Evolutionary conservation across 1,140 invertebrate genomes (phyloP).

Genomic region (Coelopa frigida): DNA sequence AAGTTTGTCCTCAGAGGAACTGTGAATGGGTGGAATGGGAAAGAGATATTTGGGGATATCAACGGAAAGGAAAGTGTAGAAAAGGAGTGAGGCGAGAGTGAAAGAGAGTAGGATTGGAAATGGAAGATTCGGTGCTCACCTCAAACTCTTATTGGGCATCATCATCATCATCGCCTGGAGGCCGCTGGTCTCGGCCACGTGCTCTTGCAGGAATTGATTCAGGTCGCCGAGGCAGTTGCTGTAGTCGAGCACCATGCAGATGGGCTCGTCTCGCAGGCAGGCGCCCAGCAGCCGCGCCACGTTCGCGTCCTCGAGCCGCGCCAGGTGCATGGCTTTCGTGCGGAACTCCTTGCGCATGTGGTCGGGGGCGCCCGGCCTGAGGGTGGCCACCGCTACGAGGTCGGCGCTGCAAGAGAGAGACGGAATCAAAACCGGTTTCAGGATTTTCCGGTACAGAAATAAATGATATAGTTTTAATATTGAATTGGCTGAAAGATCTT

Average conservation of each 20-base stretch:
- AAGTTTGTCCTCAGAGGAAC: too few relatives aligned
- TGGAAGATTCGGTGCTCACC: too few relatives aligned
- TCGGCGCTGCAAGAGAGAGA: conserved; percentile 44
- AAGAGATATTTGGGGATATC: too few relatives aligned
- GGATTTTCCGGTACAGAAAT: too few relatives aligned
- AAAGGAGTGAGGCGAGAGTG: neutral
- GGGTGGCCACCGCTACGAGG: conserved; percentile 69
- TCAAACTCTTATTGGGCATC: conserved; percentile 21
- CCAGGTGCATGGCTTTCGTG: conserved; percentile 65
- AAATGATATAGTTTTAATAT: too few relatives aligned
- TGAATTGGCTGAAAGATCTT: too few relatives aligned
- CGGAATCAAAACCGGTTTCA: neutral
- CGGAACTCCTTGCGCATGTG: conserved; percentile 56
- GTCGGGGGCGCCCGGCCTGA: conserved; percentile 57
- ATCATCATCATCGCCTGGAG: conserved; percentile 14
- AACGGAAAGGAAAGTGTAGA: neutral
- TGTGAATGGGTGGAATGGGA: too few relatives aligned
- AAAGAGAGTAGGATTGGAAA: neutral
- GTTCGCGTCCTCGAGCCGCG: conserved; percentile 68
- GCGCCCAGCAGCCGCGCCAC: conserved; percentile 71
- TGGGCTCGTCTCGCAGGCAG: conserved; percentile 65
- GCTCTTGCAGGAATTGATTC: conserved; percentile 70
- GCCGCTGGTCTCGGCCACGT: conserved; percentile 59
- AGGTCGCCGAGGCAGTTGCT: conserved; percentile 56
- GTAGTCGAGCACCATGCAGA: conserved; percentile 63